Base-by-base conservation (phyloP, 2,797 vertebrate species). In the Amphiprion clarkii region DNA sequence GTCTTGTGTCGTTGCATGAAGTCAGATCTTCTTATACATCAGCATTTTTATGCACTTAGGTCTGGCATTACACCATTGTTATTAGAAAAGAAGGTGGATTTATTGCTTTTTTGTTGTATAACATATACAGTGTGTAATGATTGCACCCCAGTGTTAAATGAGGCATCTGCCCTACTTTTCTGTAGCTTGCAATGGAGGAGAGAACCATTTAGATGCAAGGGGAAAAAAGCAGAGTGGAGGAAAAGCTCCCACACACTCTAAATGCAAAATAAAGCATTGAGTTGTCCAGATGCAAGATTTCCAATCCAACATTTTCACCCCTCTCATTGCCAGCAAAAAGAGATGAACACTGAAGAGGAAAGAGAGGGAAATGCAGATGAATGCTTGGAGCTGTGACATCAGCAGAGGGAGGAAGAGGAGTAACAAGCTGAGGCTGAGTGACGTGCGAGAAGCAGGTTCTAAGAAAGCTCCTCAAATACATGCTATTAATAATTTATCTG, bases 391-490 rank as follows among this genome's bases (percentile, higher is more conserved):
- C 58, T 39, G 83, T 80, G 83, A 86, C 84, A 81, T 88, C 78
- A 79, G 74, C 76, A 63, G 25, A n/a, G 81, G 21, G 60, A 72
- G 58, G 63, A 77, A 71, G 60, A 59, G 29, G 71, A 77, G 80
- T 29, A 58, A 66, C 21, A 7, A 71, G 67, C 67, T 21, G 69
- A 64, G 11, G 74, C 81, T 76, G 84, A 86, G 85, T 91, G 89
- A 92, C 82, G 77, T 89, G 84, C 66, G 3, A 89, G 84, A 65
- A 68, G 69, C 65, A 67, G 78, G 85, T 87, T 93, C 84, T 81
- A 76, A 90, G 90, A 93, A 92, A 90, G 90, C 89, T 88, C 90
- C 90, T 92, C 90, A 93, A 93, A 92, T 91, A 91, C 86, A 92
- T 14, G 33, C 77, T 33, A 59, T 93, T 82, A 90, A 93, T 93